Evolutionary conservation across 2,113 vertebrate genomes (phyloP).

Genomic region (Tachysurus vachellii): DNA sequence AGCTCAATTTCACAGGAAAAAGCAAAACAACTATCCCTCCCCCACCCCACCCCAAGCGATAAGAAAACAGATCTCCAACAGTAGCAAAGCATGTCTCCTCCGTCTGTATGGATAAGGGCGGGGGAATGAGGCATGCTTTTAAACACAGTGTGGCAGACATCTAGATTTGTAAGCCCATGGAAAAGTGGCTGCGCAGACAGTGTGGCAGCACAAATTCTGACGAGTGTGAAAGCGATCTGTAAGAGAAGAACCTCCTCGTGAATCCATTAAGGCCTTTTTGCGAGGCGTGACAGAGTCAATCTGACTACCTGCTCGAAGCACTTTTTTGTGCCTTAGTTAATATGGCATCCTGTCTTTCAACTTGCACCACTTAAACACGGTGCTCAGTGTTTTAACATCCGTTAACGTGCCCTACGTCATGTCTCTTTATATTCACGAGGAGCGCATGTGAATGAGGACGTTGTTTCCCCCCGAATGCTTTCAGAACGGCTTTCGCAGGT

Average conservation of each 20-base stretch:
- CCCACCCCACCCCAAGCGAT: slow-evolving; percentile 2
- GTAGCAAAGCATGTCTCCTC: slow-evolving; percentile 34
- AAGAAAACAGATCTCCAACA: slow-evolving; percentile 39
- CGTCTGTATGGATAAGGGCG: slow-evolving; percentile 43
- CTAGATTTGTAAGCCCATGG: slow-evolving; percentile 43
- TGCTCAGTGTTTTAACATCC: slow-evolving; percentile 39
- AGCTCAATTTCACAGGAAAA: slow-evolving; percentile 39
- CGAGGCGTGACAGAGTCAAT: slow-evolving; percentile 27
- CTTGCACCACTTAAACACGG: slow-evolving; percentile 34
- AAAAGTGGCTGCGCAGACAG: slow-evolving; percentile 40
- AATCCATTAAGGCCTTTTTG: slow-evolving; percentile 42
- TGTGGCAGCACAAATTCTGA: slow-evolving; percentile 44
- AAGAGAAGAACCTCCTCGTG: slow-evolving; percentile 27
- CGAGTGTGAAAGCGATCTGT: slow-evolving; percentile 53
- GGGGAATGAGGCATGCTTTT: slow-evolving; percentile 23
- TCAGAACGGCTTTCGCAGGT: slow-evolving; percentile 26
- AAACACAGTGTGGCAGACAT: slow-evolving; percentile 49
- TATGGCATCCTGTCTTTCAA: slow-evolving; percentile 31
- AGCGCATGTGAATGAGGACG: slow-evolving; percentile 38
- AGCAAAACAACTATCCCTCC: slow-evolving; percentile 22
- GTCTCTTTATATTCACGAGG: slow-evolving; percentile 35
- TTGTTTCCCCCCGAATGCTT: slow-evolving; percentile 36
- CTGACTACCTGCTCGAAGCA: slow-evolving; percentile 33
- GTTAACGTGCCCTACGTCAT: slow-evolving; percentile 31
- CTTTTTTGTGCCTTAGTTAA: slow-evolving; percentile 37